Conservation (phyloP, 1,140 invertebrate genomes). For the Zaprionus nigranus region DNA sequence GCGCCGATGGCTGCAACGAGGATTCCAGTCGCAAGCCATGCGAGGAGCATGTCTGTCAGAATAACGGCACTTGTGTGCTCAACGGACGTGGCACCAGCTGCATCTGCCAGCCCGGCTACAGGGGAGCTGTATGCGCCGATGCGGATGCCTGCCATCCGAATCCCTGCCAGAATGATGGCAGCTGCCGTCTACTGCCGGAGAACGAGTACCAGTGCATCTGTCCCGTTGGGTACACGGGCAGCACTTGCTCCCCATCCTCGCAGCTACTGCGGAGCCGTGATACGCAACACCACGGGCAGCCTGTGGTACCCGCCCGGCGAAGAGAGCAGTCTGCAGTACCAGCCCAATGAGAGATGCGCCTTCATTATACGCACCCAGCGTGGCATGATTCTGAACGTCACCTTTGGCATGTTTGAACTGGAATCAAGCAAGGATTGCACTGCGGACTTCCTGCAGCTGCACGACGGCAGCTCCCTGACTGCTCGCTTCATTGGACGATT, state of each 20-base stretch:
- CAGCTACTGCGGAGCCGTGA: constrained; percentile 85
- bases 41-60: constrained; percentile 64
- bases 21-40: constrained; percentile 55
- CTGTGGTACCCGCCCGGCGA: constrained; percentile 85
- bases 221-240: constrained; percentile 85
- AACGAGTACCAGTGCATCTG: constrained; percentile 85
- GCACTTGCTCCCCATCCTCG: constrained; percentile 57
- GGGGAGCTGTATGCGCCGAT: constrained; percentile 85
- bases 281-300: constrained; percentile 80
- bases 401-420: constrained; percentile 90
- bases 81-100: constrained; percentile 85
- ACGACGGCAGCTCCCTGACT: constrained; percentile 90
- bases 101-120: constrained; percentile 86
- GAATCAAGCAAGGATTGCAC: constrained; percentile 85
- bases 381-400: constrained; percentile 90
- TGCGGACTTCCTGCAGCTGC: constrained; percentile 90
- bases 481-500: constrained; percentile 90
- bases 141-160: constrained; percentile 87
- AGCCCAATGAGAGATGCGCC: constrained; percentile 89
- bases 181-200: constrained; percentile 85
- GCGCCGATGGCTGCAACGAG: constrained; percentile 57
- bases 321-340: constrained; percentile 77
- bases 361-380: constrained; percentile 89
- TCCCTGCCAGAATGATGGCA: constrained; percentile 92
- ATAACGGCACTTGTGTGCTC: constrained; percentile 91